Evolutionary conservation across 1,140 invertebrate genomes (phyloP), one percentile per base, ranked within the genome.

Genomic region (Drosophila insularis): DNA sequence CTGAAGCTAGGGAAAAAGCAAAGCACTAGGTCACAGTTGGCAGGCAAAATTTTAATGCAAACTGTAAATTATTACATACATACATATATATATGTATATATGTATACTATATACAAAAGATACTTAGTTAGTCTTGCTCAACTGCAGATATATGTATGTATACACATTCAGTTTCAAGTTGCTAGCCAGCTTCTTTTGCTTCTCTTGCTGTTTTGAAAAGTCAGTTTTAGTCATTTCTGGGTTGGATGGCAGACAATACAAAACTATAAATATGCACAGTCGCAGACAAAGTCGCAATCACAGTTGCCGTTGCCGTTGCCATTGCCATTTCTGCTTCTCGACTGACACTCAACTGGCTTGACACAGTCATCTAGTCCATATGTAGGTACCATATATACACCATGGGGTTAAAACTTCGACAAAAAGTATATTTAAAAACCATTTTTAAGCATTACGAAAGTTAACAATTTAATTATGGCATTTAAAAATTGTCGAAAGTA

Each of bases 191-290:
- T 59, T 27, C 6, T 37, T 19, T 56, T 31, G 10, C 32, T n/a
- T 31, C 13, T 11, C 8, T 8, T 32, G n/a, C 40, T 21, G 23
- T 54, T 23, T 23, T 76, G 62, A 58, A 61, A 68, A 64, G 70
- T 60, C 63, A 56, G 66, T 23, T 76, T 77, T 65, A 77, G 73
- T 77, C 73, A 50, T 78, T 81, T 85, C 63, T 70, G 54, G 69
- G 63, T 61, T 43, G 63, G 11, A 76, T 76, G 74, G 39, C 78
- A 87, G 82, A 87, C 81, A 86, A 82, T 86, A 72, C 79, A 79
- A 75, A 86, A 82, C 81, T 76, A 86, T 87, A 87, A 86, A 86
- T 86, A 86, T 87, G 71, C 81, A 68, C 46, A 78, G 70, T 72
- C 74, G 64, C 74, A 71, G 74, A 58, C 58, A 63, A 63, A 76